These are phyloP conservation scores for Macrobrachium rosenbergii DNA, from an alignment of 1,140 invertebrate species.

Conservation along the genomic window DNA sequence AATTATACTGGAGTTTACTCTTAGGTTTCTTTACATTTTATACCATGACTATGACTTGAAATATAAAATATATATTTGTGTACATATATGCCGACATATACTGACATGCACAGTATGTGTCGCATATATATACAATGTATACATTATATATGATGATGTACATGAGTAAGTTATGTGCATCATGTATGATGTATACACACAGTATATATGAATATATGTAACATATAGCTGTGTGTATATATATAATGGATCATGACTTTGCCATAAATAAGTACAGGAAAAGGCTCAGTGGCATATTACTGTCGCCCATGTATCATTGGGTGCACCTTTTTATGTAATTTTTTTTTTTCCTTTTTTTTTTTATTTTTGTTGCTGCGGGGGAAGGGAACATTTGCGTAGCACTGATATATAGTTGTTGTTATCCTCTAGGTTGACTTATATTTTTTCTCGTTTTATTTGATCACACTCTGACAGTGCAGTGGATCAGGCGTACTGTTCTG, in stretches of 20 bases:
- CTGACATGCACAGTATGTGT: no score
- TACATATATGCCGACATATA: no score
- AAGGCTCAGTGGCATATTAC: slow-evolving; percentile 37
- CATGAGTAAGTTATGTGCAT: no score
- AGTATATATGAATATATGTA: no score
- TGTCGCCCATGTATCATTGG: slow-evolving; percentile 33
- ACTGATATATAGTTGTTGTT: slow-evolving; percentile 48
- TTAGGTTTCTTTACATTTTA: slow-evolving; percentile 6
- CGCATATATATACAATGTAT: no score
- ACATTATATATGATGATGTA: no score
- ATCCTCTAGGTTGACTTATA: slow-evolving; percentile 32
- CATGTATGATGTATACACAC: no score
- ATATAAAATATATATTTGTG: no score
- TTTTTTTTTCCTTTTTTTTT: slow-evolving; percentile 27
- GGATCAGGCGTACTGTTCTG: slow-evolving; percentile 44
- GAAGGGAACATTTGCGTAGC: slow-evolving; percentile 56
- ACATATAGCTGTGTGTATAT: no score
- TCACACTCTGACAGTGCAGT: slow-evolving; percentile 7
- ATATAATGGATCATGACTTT: background rate
- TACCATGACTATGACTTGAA: slow-evolving; percentile 36
- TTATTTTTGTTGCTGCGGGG: slow-evolving; percentile 36
- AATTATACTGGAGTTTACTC: slow-evolving; percentile 18
- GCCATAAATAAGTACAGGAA: slow-evolving; percentile 13
- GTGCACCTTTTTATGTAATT: slow-evolving; percentile 32
- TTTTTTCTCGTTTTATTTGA: background rate